Evolutionary conservation across 1,140 invertebrate genomes (phyloP).

Genomic region (Drosophila mojavensis): DNA sequence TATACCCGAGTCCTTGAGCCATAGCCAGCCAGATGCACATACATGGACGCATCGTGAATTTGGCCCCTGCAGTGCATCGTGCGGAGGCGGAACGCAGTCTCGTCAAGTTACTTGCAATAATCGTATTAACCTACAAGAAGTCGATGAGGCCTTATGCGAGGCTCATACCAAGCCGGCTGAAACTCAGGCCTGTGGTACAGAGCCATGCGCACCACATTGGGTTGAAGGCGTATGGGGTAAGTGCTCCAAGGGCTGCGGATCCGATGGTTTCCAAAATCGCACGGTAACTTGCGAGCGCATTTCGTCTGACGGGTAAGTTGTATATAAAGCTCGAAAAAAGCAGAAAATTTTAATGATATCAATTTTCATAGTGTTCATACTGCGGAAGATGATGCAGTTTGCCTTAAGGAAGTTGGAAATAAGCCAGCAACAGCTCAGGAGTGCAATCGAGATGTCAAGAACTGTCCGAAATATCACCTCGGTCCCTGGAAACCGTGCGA

Average conservation of each 20-base stretch:
- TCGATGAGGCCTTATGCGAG: constrained; percentile 92
- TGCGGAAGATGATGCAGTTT: constrained; percentile 88
- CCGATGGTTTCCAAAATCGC: constrained; percentile 88
- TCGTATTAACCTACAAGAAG: constrained; percentile 87
- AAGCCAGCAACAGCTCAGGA: constrained; percentile 89
- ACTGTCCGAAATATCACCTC: constrained; percentile 93
- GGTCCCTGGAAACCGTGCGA: constrained; percentile 96
- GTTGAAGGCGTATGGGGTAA: constrained; percentile 90
- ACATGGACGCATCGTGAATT: constrained; percentile 92
- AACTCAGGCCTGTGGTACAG: constrained; percentile 89
- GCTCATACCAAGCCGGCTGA: constrained; percentile 87
- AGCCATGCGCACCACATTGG: constrained; percentile 94
- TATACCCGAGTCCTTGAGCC: constrained; percentile 89
- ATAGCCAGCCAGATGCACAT: constrained; percentile 89
- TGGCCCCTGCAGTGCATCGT: constrained; percentile 91
- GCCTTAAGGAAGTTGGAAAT: constrained; percentile 87
- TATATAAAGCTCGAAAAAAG: fast-evolving
- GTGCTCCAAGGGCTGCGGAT: constrained; percentile 93
- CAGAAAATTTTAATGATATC: too few relatives aligned
- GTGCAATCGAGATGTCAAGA: constrained; percentile 89
- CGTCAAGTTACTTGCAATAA: constrained; percentile 90
- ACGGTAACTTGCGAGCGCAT: constrained; percentile 90
- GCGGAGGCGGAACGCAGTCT: constrained; percentile 94
- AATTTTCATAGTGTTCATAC: constrained; percentile 48
- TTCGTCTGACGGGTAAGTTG: constrained; percentile 85